phyloP scores from a whole-genome alignment of 2,797 vertebrate genomes.

The Molossus molossus region DNA sequence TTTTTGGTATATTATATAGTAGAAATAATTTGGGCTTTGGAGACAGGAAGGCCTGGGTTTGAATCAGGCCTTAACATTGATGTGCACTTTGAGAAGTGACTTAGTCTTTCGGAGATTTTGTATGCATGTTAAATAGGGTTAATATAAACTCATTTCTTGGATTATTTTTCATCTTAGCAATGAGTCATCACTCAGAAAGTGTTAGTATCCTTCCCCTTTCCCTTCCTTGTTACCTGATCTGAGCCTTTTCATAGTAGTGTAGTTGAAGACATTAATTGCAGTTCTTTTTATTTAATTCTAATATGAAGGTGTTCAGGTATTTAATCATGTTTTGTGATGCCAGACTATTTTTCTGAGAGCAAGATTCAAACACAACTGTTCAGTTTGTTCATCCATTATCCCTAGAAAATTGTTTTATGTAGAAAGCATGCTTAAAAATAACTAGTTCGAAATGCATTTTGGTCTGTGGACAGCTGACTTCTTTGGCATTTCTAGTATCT shows the following conservation, averaged over 20 bases:
- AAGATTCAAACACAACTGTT: slow-evolving; percentile 42
- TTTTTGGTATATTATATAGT: neutral
- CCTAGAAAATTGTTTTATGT: slow-evolving; percentile 46
- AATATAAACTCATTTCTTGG: slow-evolving; percentile 6
- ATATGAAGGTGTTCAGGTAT: slow-evolving; percentile 39
- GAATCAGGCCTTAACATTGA: slow-evolving; percentile 19
- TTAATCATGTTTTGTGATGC: slow-evolving; percentile 22
- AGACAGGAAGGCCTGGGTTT: slow-evolving; percentile 25
- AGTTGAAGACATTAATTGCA: slow-evolving; percentile 8
- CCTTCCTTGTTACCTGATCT: slow-evolving; percentile 17
- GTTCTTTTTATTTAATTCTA: slow-evolving; percentile 15
- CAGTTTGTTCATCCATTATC: slow-evolving; percentile 23
- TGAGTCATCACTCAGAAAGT: slow-evolving; percentile 33
- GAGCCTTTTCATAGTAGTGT: slow-evolving; percentile 2
- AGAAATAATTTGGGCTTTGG: slow-evolving; percentile 51
- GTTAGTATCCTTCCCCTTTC: neutral
- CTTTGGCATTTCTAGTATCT: slow-evolving; percentile 60
- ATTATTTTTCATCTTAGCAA: slow-evolving; percentile 23
- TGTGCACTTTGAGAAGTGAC: neutral
- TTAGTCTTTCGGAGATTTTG: slow-evolving; percentile 37
- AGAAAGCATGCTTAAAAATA: slow-evolving; percentile 63
- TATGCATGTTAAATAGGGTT: slow-evolving; percentile 35
- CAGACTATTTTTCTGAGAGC: slow-evolving; percentile 41
- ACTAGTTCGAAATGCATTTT: slow-evolving; percentile 68
- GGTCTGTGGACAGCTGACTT: neutral